Percentiles rank a stretch among this genome's conserved stretches.
Evolutionary conservation across 2,888 invertebrate genomes (phyloP).

Genomic region (Odontothrips loti): DNA sequence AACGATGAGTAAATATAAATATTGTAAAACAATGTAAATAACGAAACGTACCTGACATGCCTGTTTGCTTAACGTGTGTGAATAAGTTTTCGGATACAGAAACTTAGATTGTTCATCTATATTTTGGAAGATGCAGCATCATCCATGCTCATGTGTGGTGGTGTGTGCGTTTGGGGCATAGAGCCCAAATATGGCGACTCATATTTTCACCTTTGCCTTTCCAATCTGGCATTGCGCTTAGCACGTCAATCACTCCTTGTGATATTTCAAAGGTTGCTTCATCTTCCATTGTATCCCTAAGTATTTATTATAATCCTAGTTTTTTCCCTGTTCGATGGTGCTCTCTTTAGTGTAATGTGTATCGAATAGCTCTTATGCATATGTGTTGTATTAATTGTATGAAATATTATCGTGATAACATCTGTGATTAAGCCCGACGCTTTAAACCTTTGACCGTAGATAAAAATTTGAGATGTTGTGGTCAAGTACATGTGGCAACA

Average conservation of each 20-base stretch:
- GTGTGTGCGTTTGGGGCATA: neutral
- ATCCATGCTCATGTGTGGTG: neutral
- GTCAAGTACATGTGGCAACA: neutral
- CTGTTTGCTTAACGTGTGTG: neutral
- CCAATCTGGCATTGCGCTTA: neutral
- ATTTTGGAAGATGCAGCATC: neutral
- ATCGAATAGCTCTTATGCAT: neutral
- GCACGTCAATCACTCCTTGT: neutral
- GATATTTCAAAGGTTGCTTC: neutral
- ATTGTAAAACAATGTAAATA: neutral
- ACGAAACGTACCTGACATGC: conserved; percentile 8
- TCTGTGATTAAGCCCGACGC: conserved; percentile 13
- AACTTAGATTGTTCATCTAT: neutral
- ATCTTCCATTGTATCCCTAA: neutral
- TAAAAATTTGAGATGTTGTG: neutral
- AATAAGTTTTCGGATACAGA: neutral
- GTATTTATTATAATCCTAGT: neutral
- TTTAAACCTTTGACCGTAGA: neutral
- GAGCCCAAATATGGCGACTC: neutral
- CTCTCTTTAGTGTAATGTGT: neutral
- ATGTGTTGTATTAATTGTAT: neutral
- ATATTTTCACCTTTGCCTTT: neutral
- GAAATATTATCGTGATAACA: neutral
- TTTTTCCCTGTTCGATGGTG: neutral
- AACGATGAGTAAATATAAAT: neutral